Evolutionary conservation across 2,113 vertebrate genomes (phyloP), one percentile per base, ranked within the genome.

Genomic region (Silurus glanis): DNA sequence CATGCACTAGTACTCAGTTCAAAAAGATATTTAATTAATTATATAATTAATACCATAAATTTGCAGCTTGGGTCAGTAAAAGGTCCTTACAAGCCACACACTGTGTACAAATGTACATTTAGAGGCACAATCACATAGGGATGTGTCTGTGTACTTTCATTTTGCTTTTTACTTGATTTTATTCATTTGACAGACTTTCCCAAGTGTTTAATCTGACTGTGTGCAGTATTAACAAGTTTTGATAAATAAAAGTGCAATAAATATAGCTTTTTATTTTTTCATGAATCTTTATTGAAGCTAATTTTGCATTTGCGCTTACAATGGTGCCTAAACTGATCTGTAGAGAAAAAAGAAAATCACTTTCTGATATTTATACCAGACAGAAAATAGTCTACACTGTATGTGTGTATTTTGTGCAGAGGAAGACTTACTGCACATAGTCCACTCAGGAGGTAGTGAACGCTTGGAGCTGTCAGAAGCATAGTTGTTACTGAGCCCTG

Each of bases 401-500:
- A n/a, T 83, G 25, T 72, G 74, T 21, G 47, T 49, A 17, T 85
- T 83, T 79, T 49, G 56, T 62, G 45, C 62, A 21, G 83, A 79
- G 82, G 45, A 84, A 86, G 58, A 82, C 14, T 25, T 79, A 16
- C 47, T 12, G 9, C 78, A 74, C 51, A 78, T 75, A 25, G 28
- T 80, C 61, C 25, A 58, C 74, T 86, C 62, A 56, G 72, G 17
- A 76, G 53, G 51, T 13, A 14, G 80, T 75, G 80, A 80, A 79
- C 49, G 67, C 80, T 80, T 51, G 12, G 84, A 88, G 71, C 82
- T 86, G 86, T 88, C 81, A 84, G 81, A 83, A 67, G 64, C 83
- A 56, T 21, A 28, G 49, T 47, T 17, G 47, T 82, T 66, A 58
- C 82, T 61, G 78, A 80, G 56, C 28, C 9, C 17, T 87, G 82